phyloP scores from a whole-genome alignment of 2,888 invertebrate genomes.

The Melolontha melolontha region DNA sequence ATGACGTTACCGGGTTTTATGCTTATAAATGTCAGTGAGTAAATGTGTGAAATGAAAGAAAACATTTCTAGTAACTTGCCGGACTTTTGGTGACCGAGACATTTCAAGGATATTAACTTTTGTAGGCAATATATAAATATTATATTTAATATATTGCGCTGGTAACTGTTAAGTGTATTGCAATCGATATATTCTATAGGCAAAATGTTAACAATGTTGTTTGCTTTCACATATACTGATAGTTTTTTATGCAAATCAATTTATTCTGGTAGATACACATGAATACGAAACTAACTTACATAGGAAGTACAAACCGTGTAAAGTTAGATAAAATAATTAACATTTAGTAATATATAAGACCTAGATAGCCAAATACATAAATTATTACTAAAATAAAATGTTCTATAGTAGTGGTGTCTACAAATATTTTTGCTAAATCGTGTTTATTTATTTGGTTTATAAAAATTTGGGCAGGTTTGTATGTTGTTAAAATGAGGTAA shows the following conservation, averaged over 20 bases:
- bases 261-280: not conserved
- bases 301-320: not conserved
- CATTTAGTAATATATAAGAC: too few species aligned
- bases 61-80: not conserved
- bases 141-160: not conserved
- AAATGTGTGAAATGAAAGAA: too few species aligned
- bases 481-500: too few species aligned
- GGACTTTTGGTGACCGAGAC: constrained; percentile 24
- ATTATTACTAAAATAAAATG: not conserved
- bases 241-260: not conserved
- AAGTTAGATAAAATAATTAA: too few species aligned
- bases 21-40: too few species aligned
- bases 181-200: not conserved
- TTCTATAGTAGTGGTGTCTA: too few species aligned
- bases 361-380: not conserved
- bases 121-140: not conserved
- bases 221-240: constrained; percentile 5
- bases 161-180: not conserved
- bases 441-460: too few species aligned
- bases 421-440: too few species aligned
- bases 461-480: too few species aligned
- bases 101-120: constrained; percentile 24
- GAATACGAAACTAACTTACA: not conserved
- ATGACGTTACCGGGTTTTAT: too few species aligned
- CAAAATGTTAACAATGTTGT: constrained; percentile 15